A percentile compares a stretch with the other conserved stretches of the same genome.
These are phyloP conservation scores for Podarcis lilfordi DNA, from an alignment of 2,797 vertebrate species.

Conservation along the genomic window DNA sequence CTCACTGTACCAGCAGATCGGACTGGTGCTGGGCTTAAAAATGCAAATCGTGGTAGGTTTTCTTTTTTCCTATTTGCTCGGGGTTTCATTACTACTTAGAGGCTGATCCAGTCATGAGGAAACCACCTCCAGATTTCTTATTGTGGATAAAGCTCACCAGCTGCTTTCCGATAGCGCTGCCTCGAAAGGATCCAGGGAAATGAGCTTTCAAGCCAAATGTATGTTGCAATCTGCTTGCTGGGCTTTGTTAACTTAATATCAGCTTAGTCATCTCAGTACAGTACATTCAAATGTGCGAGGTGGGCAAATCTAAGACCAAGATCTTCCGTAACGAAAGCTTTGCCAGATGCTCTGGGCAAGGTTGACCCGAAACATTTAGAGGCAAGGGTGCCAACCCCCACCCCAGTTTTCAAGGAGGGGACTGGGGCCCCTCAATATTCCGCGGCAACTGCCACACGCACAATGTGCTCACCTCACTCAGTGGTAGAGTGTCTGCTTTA, in stretches of 20 bases:
- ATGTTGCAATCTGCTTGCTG: slow-evolving; percentile 19
- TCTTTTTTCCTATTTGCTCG: slow-evolving; percentile 63
- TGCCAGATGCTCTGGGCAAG: not conserved
- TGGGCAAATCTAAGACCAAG: not conserved
- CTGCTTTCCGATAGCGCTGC: slow-evolving; percentile 46
- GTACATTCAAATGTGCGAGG: not conserved
- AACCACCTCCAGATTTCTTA: slow-evolving; percentile 63
- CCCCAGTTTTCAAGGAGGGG: no score
- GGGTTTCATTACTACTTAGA: slow-evolving; percentile 70
- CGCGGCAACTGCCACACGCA: no score
- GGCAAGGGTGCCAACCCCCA: no score
- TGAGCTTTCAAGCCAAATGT: slow-evolving; percentile 57
- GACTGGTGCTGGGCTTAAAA: slow-evolving; percentile 72
- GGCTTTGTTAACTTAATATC: slow-evolving; percentile 43
- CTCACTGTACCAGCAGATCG: slow-evolving; percentile 61
- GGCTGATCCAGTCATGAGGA: slow-evolving; percentile 62
- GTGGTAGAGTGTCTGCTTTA: no score
- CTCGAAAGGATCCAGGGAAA: slow-evolving; percentile 62
- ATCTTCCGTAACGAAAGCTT: slow-evolving; percentile 8
- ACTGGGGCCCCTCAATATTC: no score
- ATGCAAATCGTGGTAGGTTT: slow-evolving; percentile 54
- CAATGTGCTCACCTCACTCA: no score
- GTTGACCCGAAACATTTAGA: no score
- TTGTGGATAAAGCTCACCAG: slow-evolving; percentile 61
- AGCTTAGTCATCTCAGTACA: slow-evolving; percentile 12